Percentiles rank a stretch among this genome's conserved stretches.
Conservation (phyloP, 2,888 invertebrate species). For the Blastobasis adustella region DNA sequence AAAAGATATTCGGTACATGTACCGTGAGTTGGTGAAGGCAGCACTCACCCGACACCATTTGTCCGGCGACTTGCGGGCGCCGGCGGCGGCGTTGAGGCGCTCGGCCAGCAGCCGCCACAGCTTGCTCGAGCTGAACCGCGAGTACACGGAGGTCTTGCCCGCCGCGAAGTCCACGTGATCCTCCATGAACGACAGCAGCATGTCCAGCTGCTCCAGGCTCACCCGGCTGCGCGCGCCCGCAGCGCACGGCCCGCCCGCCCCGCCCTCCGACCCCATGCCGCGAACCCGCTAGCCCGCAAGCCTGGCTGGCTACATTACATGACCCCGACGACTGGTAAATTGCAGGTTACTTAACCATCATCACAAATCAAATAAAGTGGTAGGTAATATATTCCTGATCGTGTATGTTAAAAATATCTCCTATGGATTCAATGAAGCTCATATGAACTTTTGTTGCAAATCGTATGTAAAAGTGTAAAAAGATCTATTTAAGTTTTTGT, state of each 20-base stretch:
- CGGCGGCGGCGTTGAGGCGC: conserved; percentile 63
- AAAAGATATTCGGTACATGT: not conserved
- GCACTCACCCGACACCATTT: conserved; percentile 58
- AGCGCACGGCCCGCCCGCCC: not conserved
- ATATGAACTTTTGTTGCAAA: too few species aligned
- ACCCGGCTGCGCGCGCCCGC: conserved; percentile 42
- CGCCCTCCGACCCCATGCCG: not conserved
- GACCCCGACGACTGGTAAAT: not conserved
- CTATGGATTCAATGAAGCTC: too few species aligned
- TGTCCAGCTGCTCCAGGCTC: conserved; percentile 58
- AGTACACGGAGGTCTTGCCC: conserved; percentile 61
- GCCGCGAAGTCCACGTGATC: conserved; percentile 66
- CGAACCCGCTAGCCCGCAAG: not conserved
- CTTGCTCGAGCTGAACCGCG: conserved; percentile 62
- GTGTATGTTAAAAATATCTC: too few species aligned
- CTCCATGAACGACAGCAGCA: conserved; percentile 64
- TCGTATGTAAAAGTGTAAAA: too few species aligned
- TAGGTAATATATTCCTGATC: too few species aligned
- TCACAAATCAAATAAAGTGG: too few species aligned
- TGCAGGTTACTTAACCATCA: not conserved
- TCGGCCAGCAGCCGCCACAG: conserved; percentile 61
- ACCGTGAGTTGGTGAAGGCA: not conserved
- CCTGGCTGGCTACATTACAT: not conserved
- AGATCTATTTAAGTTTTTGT: too few species aligned
- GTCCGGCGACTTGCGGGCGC: conserved; percentile 61